Evolutionary conservation across 1,140 invertebrate genomes (phyloP).

Genomic region (Papilio polyxenes): DNA sequence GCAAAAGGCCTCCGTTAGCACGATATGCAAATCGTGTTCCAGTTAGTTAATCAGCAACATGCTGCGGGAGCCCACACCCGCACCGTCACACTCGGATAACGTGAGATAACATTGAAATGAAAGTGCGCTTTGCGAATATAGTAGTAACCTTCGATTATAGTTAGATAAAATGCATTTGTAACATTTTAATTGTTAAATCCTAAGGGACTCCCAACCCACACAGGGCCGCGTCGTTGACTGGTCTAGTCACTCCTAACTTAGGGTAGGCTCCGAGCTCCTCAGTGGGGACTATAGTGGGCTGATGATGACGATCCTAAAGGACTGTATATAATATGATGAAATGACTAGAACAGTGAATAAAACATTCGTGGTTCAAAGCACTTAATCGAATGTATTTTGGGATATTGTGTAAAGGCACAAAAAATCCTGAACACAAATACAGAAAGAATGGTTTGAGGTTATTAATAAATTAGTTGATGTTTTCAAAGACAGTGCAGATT

Average conservation of each 20-base stretch:
- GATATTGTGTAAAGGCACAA: too few relatives aligned
- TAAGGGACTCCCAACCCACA: too few relatives aligned
- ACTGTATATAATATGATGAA: neutral
- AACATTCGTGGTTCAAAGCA: neutral
- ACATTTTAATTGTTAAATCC: neutral
- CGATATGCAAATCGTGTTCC: constrained; percentile 66
- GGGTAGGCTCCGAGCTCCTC: too few relatives aligned
- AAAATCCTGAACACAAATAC: too few relatives aligned
- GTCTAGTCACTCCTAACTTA: too few relatives aligned
- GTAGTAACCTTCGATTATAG: neutral
- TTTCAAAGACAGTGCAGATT: neutral
- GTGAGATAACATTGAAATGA: constrained; percentile 46
- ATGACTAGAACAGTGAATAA: neutral
- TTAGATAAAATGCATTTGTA: neutral
- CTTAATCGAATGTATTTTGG: too few relatives aligned
- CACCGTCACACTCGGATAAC: constrained; percentile 53
- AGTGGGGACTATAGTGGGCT: too few relatives aligned
- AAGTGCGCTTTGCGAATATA: constrained; percentile 9
- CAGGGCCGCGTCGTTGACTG: too few relatives aligned
- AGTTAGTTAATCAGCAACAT: constrained; percentile 62
- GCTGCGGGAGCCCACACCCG: constrained; percentile 48
- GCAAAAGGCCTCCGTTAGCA: constrained; percentile 40
- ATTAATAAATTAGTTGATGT: neutral
- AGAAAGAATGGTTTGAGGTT: neutral
- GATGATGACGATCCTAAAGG: too few relatives aligned